phyloP scores from a whole-genome alignment of 1,140 invertebrate species.

The Hyles vespertilio region DNA sequence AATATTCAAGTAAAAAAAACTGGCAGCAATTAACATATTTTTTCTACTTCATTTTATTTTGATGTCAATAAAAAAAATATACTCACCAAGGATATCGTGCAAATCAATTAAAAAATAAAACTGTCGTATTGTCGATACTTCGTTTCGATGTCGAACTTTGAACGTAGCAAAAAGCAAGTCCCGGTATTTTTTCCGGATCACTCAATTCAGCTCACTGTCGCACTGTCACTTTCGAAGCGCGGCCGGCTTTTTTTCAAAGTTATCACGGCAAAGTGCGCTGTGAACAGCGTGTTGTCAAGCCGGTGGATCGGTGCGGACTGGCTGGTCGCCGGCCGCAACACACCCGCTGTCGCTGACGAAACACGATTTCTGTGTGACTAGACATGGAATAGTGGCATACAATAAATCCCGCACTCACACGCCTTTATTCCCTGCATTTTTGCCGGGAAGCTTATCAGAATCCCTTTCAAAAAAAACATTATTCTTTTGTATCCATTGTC shows the following conservation, averaged over 20 bases:
- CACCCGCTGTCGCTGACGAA: constrained; percentile 26
- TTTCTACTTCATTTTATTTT: background rate
- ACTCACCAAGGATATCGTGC: constrained; percentile 59
- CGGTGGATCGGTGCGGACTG: constrained; percentile 57
- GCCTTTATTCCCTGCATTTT: background rate
- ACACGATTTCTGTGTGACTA: constrained; percentile 24
- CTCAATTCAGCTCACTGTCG: constrained; percentile 54
- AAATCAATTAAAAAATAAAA: constrained; percentile 35
- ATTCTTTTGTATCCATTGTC: too few species aligned
- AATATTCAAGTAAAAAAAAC: constrained; percentile 1
- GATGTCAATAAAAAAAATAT: constrained; percentile 17
- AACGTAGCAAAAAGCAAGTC: constrained; percentile 39
- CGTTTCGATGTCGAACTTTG: constrained; percentile 28
- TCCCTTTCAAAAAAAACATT: background rate
- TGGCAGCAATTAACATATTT: background rate
- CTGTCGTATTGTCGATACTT: constrained; percentile 29
- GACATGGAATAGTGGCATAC: constrained; percentile 22
- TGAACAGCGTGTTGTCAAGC: constrained; percentile 43
- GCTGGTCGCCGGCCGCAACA: constrained; percentile 16
- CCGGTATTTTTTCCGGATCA: constrained; percentile 40
- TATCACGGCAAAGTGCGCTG: constrained; percentile 49
- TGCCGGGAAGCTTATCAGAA: background rate
- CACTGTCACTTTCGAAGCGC: constrained; percentile 63
- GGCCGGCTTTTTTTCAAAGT: constrained; percentile 52
- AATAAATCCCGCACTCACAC: background rate